Conservation (phyloP, 37 sponge, comb jelly and placozoan genomes). For the Lycopodina hypogea region DNA sequence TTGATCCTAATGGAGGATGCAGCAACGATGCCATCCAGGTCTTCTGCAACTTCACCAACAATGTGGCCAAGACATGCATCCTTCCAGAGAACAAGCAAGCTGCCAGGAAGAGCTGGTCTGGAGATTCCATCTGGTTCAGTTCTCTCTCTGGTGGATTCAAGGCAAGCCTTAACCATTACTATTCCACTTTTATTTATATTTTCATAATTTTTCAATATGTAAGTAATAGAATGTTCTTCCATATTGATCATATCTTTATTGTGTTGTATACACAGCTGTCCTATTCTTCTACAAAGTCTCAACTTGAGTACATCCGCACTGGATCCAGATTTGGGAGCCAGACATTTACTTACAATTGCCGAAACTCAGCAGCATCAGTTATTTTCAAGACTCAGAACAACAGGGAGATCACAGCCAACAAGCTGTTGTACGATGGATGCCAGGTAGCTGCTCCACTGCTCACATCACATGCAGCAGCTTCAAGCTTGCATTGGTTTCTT, state of each 20-base stretch:
- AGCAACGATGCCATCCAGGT: slow-evolving; percentile 63
- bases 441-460: slow-evolving; percentile 41
- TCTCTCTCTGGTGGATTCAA: slow-evolving; percentile 50
- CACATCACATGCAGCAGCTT: neutral
- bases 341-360: slow-evolving; percentile 65
- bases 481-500: neutral
- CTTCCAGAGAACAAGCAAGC: slow-evolving; percentile 26
- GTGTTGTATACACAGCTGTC: slow-evolving; percentile 22
- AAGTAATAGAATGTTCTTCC: neutral
- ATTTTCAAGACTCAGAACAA: slow-evolving; percentile 52
- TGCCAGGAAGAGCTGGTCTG: slow-evolving; percentile 29
- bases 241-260: too few species aligned
- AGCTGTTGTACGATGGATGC: slow-evolving; percentile 54
- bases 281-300: slow-evolving; percentile 33
- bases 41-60: slow-evolving; percentile 58
- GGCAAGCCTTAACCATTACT: slow-evolving; percentile 1
- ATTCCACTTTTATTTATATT: neutral
- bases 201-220: neutral
- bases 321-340: slow-evolving; percentile 45
- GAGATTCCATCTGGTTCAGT: slow-evolving; percentile 69
- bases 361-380: slow-evolving; percentile 54
- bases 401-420: slow-evolving; percentile 48
- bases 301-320: slow-evolving; percentile 43
- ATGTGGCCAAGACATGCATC: slow-evolving; percentile 53
- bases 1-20: slow-evolving; percentile 86